Percentiles rank a stretch among this genome's conserved stretches.
phyloP scores from a whole-genome alignment of 2,797 vertebrate genomes.

The Gymnoscopelus braueri region DNA sequence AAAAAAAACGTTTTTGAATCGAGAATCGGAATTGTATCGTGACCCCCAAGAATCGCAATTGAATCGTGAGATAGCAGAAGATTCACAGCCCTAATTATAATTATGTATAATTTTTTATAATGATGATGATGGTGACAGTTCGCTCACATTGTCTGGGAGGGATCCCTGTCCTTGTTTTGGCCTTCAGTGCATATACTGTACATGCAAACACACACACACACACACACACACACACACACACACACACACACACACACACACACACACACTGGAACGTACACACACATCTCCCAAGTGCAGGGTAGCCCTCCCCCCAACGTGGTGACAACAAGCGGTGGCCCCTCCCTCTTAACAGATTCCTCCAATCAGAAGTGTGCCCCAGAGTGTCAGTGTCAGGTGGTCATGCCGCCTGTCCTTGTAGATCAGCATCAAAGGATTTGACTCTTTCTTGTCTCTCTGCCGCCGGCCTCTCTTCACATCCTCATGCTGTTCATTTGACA shows the following conservation, averaged over 20 bases:
- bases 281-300: slow-evolving; percentile 36
- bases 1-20: too few relatives aligned
- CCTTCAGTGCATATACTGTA: neutral
- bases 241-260: neutral
- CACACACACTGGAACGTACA: slow-evolving; percentile 21
- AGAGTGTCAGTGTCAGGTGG: slow-evolving; percentile 58
- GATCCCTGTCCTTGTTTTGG: slow-evolving; percentile 55
- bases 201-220: neutral
- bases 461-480: slow-evolving; percentile 9
- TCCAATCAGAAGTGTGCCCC: slow-evolving; percentile 63
- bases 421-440: slow-evolving; percentile 49
- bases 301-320: slow-evolving; percentile 32
- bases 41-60: too few relatives aligned
- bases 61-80: too few relatives aligned
- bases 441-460: slow-evolving; percentile 14
- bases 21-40: too few relatives aligned
- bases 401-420: slow-evolving; percentile 62
- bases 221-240: neutral
- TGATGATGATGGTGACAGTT: slow-evolving; percentile 38
- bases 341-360: slow-evolving; percentile 20
- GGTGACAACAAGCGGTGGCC: slow-evolving; percentile 37
- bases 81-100: too few relatives aligned
- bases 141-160: slow-evolving; percentile 68
- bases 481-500: slow-evolving; percentile 4
- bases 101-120: too few relatives aligned